Conservation (phyloP, 2,113 vertebrate genomes). For the Talpa occidentalis region DNA sequence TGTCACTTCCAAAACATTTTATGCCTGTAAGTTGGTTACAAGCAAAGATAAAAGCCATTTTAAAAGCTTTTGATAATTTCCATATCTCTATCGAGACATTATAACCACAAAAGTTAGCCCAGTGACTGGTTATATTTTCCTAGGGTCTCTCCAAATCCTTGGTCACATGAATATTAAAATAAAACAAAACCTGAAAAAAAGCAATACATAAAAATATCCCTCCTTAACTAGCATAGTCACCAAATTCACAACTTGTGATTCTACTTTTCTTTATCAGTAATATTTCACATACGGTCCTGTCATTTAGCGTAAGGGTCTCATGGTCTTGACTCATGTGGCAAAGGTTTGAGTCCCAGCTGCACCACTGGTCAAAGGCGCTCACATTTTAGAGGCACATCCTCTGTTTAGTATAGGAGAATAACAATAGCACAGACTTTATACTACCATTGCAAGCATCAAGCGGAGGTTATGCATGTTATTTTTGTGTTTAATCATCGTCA, state of each 20-base stretch:
- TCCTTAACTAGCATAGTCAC: background rate
- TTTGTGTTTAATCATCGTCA: background rate
- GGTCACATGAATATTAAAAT: background rate
- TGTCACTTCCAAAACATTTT: slow-evolving; percentile 49
- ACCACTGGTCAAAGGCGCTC: background rate
- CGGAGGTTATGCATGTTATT: background rate
- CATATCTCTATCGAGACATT: background rate
- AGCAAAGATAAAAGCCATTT: slow-evolving; percentile 15
- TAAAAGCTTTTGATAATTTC: background rate
- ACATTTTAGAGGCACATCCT: background rate
- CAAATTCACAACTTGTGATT: background rate
- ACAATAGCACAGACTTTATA: background rate
- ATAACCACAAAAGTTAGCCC: background rate
- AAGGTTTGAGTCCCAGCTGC: background rate
- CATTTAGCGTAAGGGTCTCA: background rate
- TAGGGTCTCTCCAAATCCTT: background rate
- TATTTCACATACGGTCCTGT: background rate
- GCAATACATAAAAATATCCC: background rate
- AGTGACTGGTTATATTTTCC: background rate
- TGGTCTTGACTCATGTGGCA: background rate
- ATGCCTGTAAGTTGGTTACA: background rate
- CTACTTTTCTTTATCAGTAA: background rate
- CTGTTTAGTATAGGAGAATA: background rate
- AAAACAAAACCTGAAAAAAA: background rate
- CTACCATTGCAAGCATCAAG: background rate